Conservation (phyloP, 2,888 invertebrate genomes). For the Ramazzottius varieornatus region DNA sequence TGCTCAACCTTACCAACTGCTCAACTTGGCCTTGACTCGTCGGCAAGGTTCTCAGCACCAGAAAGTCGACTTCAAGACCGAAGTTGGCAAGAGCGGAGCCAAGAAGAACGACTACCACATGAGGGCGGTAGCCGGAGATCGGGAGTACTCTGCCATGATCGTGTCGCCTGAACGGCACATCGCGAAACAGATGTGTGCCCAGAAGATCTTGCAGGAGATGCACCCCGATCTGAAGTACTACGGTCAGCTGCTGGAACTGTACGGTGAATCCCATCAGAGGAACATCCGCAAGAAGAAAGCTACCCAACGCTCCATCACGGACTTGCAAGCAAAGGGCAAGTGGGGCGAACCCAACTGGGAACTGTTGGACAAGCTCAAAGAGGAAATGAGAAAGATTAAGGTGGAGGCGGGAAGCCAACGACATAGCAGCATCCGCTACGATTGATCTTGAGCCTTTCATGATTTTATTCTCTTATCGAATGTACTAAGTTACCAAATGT, state of each 20-base stretch:
- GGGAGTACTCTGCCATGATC: too few species aligned
- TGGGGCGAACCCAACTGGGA: conserved; percentile 3
- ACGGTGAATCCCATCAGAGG: not conserved
- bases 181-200: not conserved
- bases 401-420: not conserved
- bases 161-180: too few species aligned
- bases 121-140: too few species aligned
- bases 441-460: too few species aligned
- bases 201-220: not conserved
- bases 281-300: not conserved
- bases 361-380: not conserved
- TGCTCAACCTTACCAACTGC: not conserved
- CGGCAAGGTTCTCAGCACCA: not conserved
- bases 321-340: not conserved
- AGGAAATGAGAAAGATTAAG: not conserved
- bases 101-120: not conserved
- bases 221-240: conserved; percentile 1
- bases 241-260: not conserved
- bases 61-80: not conserved
- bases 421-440: not conserved
- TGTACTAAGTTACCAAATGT: too few species aligned
- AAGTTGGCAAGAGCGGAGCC: too few species aligned
- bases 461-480: too few species aligned
- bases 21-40: not conserved
- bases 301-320: not conserved